Evolutionary conservation across 2,797 vertebrate genomes (phyloP).

Genomic region (Tiaroga cobitis): DNA sequence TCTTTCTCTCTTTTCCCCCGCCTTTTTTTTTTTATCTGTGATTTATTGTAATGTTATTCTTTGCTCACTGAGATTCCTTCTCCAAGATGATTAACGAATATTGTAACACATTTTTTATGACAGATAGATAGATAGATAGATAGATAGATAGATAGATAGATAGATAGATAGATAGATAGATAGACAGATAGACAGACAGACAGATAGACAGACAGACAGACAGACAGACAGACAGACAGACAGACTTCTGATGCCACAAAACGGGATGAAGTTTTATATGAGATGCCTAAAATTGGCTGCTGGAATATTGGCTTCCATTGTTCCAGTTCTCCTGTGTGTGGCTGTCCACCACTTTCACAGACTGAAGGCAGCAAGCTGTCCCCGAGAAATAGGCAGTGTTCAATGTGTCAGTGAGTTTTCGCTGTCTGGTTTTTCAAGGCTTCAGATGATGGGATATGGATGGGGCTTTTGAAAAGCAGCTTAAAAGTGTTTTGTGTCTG

Average conservation of each 20-base stretch:
- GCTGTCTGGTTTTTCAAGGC: slow-evolving; percentile 28
- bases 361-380: slow-evolving; percentile 31
- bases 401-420: slow-evolving; percentile 37
- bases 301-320: not conserved
- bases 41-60: not conserved
- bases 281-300: slow-evolving; percentile 17
- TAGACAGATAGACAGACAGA: not conserved
- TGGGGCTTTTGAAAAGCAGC: not conserved
- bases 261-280: not conserved
- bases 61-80: slow-evolving; percentile 3
- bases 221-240: not conserved
- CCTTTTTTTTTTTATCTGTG: not conserved
- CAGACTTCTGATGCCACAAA: not conserved
- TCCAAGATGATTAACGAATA: not conserved
- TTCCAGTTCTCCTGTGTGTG: slow-evolving; percentile 14
- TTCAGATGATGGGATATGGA: slow-evolving; percentile 22
- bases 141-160: not conserved
- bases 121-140: not conserved
- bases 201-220: not conserved
- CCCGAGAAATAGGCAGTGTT: slow-evolving; percentile 15
- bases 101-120: not conserved
- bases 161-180: not conserved
- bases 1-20: not conserved
- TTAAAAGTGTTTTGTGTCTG: slow-evolving; percentile 23
- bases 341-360: slow-evolving; percentile 24